phyloP scores from a whole-genome alignment of 2,888 invertebrate genomes.

The Euzophera pinguis region DNA sequence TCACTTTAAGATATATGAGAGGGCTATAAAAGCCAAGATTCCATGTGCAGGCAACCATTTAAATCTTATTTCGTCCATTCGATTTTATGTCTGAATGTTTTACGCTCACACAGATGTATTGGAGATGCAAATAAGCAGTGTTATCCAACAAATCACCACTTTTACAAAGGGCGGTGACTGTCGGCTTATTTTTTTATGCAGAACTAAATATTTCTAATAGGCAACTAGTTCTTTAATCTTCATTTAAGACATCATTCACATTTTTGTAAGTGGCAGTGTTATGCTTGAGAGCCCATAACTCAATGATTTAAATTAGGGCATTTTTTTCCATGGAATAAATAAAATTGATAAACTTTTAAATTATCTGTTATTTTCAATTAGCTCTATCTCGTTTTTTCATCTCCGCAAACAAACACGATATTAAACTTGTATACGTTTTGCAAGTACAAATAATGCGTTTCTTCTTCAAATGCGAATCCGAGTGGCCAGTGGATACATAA shows the following conservation, averaged over 20 bases:
- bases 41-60: conserved; percentile 53
- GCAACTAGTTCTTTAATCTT: too few species aligned
- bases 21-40: conserved; percentile 60
- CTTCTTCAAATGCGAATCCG: not conserved
- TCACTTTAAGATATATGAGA: conserved; percentile 55
- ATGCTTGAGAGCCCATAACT: too few species aligned
- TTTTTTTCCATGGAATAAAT: too few species aligned
- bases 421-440: too few species aligned
- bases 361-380: too few species aligned
- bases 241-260: too few species aligned
- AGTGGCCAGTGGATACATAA: conserved; percentile 4
- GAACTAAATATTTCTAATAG: too few species aligned
- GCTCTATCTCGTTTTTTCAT: too few species aligned
- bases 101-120: conserved; percentile 54
- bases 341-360: too few species aligned
- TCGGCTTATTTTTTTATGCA: conserved; percentile 26
- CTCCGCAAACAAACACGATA: too few species aligned
- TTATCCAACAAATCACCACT: conserved; percentile 59
- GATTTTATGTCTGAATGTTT: conserved; percentile 59
- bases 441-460: not conserved
- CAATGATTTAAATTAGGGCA: too few species aligned
- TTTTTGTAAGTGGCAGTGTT: too few species aligned
- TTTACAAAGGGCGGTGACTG: conserved; percentile 43
- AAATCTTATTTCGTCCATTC: conserved; percentile 64
- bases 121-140: conserved; percentile 66